phyloP scores from a whole-genome alignment of 1,140 invertebrate species.

The Ooceraea biroi region DNA sequence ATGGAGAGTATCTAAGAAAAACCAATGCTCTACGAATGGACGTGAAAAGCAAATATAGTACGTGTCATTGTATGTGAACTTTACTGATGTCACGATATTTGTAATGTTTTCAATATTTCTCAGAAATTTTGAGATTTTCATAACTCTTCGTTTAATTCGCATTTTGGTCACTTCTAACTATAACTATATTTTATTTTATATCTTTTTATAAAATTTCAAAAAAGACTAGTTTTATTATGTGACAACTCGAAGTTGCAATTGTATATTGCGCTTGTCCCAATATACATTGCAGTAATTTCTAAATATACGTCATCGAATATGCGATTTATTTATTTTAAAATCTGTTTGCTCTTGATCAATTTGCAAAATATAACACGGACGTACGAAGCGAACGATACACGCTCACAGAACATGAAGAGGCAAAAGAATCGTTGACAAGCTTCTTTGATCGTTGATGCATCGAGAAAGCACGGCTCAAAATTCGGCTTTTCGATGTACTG shows the following conservation, averaged over 20 bases:
- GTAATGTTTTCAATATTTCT: background rate
- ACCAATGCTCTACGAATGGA: background rate
- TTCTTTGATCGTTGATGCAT: slow-evolving; percentile 72
- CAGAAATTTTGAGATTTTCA: background rate
- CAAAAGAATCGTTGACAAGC: slow-evolving; percentile 48
- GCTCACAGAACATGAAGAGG: background rate
- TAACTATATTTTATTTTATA: no score
- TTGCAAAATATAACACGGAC: slow-evolving; percentile 46
- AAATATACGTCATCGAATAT: background rate
- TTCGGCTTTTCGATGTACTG: slow-evolving; percentile 55
- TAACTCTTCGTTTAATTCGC: no score
- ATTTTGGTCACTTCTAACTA: no score
- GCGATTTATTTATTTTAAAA: background rate
- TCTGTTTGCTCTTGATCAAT: slow-evolving; percentile 13
- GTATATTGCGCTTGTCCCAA: no score
- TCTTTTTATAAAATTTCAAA: no score
- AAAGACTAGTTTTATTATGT: no score
- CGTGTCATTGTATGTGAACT: background rate
- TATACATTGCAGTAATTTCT: no score
- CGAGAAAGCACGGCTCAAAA: slow-evolving; percentile 47
- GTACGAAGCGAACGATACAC: slow-evolving; percentile 21
- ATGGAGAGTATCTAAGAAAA: background rate
- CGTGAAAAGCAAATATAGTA: background rate
- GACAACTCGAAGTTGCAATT: no score
- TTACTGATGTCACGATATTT: background rate